Percentiles rank a stretch among this genome's conserved stretches.
These are phyloP conservation scores for Celastrina argiolus DNA, from an alignment of 2,888 invertebrate species.

Conservation along the genomic window DNA sequence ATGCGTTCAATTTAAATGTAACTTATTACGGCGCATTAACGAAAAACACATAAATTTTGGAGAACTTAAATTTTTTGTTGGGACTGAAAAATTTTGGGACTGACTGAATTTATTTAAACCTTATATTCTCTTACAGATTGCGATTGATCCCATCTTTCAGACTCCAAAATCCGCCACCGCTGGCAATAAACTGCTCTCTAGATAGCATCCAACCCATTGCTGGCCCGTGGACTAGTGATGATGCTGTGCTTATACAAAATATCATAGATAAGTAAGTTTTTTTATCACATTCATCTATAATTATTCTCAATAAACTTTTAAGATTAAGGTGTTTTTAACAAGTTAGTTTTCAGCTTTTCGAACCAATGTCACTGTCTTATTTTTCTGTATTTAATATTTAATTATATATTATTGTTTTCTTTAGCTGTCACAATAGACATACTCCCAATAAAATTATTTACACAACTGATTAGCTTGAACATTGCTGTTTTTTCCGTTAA, in stretches of 20 bases:
- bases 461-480: no score
- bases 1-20: no score
- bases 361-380: background rate
- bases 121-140: conserved; percentile 49
- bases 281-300: background rate
- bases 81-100: background rate
- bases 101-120: background rate
- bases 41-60: no score
- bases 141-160: conserved; percentile 63
- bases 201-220: conserved; percentile 73
- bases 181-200: conserved; percentile 79
- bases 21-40: no score
- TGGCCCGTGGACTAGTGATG: conserved; percentile 73
- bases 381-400: background rate
- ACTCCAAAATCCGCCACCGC: conserved; percentile 60
- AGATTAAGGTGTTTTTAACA: background rate
- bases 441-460: no score
- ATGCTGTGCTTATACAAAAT: conserved; percentile 75
- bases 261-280: conserved; percentile 78
- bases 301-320: background rate
- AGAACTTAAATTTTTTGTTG: no score
- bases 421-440: background rate
- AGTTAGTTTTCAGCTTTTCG: background rate
- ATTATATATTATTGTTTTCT: background rate
- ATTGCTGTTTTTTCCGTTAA: no score